Base-by-base conservation (phyloP, 2,113 vertebrate species). In the Bothrops jararaca region DNA sequence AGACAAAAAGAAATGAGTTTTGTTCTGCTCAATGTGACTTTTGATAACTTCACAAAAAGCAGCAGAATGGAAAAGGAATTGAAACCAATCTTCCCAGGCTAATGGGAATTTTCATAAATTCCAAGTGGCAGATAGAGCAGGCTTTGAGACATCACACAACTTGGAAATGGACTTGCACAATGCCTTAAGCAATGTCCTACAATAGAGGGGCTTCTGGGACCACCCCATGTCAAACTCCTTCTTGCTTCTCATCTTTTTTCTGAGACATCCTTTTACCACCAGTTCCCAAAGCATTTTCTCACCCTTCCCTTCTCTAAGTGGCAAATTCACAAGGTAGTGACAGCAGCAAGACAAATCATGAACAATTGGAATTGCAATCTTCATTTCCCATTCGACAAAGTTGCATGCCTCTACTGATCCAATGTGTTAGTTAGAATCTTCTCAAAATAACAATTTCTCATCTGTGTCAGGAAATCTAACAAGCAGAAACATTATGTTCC, bases 51-150 rank as follows among this genome's bases (percentile, higher is more conserved):
- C 60, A 52, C 23, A 90, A 69, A 50, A 90, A 80, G n/a, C 50
- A 80, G 20, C 20, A 53, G 50, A 54, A 15, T 10, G 9, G 50
- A 53, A 39, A 80, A 69, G 42, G 42, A 26, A 26, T 0, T 24
- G 10, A 50, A 85, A 39, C 39, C 74, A 57, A 45, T 42, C 18
- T 80, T 80, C 34, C 34, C 74, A 80, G 34, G 74, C 34, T 80
- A 80, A 80, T 42, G 34, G 74, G 18, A 80, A 42, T 42, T 80
- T 80, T 42, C 74, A 88, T 50, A 48, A 93, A 93, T 74, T 94
- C 90, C 53, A 86, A 69, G 48, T 64, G 86, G 94, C 13, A 60
- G 45, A 92, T 39, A 85, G 15, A 88, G 34, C 74, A 22, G 4
- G 5, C 2, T 39, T 56, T 22, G 18, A 56, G 52, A 91, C 23